Conservation (phyloP, 2,888 invertebrate genomes). For the Trisateles emortualis region DNA sequence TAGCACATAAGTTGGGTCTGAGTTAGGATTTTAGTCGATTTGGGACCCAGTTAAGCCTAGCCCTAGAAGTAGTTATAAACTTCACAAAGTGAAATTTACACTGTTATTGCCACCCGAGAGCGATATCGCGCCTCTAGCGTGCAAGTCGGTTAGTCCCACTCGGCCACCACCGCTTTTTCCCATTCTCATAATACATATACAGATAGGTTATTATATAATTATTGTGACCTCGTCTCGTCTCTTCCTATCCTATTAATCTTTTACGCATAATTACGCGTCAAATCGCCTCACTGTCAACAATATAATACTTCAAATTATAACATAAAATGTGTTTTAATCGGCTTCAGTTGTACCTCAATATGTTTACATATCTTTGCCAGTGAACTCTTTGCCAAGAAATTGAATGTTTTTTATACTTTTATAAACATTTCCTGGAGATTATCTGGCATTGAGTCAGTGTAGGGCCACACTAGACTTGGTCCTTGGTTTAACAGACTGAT, state of each 20-base stretch:
- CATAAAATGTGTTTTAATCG: slow-evolving; percentile 1
- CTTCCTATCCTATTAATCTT: slow-evolving; percentile 5
- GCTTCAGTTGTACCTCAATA: neutral
- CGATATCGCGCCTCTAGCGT: no score
- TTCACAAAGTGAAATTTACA: no score
- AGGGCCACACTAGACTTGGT: neutral
- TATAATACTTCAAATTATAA: slow-evolving; percentile 3
- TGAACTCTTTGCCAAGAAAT: slow-evolving; percentile 26
- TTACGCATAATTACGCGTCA: neutral
- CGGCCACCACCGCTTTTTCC: no score
- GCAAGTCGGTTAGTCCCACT: no score
- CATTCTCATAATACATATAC: no score
- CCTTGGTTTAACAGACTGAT: neutral
- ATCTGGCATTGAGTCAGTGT: slow-evolving; percentile 2
- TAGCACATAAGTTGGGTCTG: no score
- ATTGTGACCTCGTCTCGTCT: neutral
- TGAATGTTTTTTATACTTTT: slow-evolving; percentile 15
- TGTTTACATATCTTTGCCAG: neutral
- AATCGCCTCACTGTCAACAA: neutral
- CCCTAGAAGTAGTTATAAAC: no score
- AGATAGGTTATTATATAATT: no score
- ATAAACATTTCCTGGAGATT: slow-evolving; percentile 11
- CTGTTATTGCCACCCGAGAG: no score
- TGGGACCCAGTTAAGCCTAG: no score
- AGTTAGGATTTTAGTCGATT: no score